Evolutionary conservation across 2,113 vertebrate species (phyloP).

Genomic region (Chrysemys picta): DNA sequence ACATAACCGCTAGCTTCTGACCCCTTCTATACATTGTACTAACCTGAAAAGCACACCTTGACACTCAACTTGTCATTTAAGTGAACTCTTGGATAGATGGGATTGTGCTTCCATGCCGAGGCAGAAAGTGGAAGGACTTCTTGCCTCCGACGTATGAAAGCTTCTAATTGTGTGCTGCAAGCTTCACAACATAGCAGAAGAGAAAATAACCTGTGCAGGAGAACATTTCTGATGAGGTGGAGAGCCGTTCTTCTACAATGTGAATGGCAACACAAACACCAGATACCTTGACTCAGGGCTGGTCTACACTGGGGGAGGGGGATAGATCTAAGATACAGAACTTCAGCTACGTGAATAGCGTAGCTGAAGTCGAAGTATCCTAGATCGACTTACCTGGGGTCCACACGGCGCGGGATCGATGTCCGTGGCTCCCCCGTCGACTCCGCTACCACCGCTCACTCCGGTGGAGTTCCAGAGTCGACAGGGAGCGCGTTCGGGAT

Average conservation of each 20-base stretch:
- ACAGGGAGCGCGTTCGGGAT: no score
- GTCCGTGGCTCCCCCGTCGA: no score
- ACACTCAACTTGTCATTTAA: constrained; percentile 37
- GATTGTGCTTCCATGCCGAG: not conserved
- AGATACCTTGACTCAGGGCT: not conserved
- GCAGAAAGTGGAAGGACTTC: not conserved
- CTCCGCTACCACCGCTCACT: no score
- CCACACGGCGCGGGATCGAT: no score
- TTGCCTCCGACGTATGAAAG: not conserved
- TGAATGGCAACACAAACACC: not conserved
- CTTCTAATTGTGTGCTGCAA: not conserved
- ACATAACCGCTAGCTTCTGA: constrained; percentile 27
- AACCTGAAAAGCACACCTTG: constrained; percentile 58
- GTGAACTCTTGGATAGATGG: not conserved
- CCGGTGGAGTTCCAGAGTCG: no score
- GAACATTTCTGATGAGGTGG: not conserved
- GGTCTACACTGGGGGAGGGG: no score
- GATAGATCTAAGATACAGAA: no score
- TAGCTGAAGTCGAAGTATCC: no score
- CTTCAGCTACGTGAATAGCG: no score
- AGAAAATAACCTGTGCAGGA: not conserved
- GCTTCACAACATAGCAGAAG: fast-evolving
- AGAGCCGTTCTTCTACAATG: not conserved
- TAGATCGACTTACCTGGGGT: no score
- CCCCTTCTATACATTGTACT: constrained; percentile 25